Base-by-base conservation (phyloP, 2,888 invertebrate genomes). In the Hemicrepidius hirtus region DNA sequence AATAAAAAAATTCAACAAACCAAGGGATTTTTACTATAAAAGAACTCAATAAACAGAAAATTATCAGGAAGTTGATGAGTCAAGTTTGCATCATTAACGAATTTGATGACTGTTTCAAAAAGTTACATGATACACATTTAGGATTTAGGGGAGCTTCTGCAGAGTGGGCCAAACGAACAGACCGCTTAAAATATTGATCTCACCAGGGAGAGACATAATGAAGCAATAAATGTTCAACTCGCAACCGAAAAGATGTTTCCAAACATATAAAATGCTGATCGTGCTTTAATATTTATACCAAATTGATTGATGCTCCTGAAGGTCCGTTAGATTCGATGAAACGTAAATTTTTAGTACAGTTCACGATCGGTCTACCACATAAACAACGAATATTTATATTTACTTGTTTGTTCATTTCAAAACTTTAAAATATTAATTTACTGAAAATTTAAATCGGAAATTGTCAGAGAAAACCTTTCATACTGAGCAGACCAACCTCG, bases 201-300 rank as follows among this genome's bases (percentile, higher is more conserved):
- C 41, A 68, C 57, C 44, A 63, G 64, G 65, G 75, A 57, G 68
- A 65, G 66, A 59, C 64, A 80, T 79, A 80, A 80, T 79, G 80
- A 81, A 76, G 80, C 78, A 80, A 82, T 83, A 81, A 80, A 82
- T 79, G 83, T 82, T 81, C 82, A 81, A 81, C 81, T 80, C 79
- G 80, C 78, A 76, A 75, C 74, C 77, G 80, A 80, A 83, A 32
- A 81, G 82, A 84, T 83, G 83, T 82, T 82, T 81, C 78, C 80
- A 82, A 82, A 84, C 83, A 82, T 81, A 81, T 81, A 83, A 83
- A 84, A 83, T 82, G 84, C 84, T 84, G 84, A 84, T 83, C 80
- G 75, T 64, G 82, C 84, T 81, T 84, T 84, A 84, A 85, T 84
- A 85, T 85, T 84, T 83, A 84, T 83, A 82, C 80, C 81, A 81